Evolutionary conservation across 1,140 invertebrate genomes (phyloP).

Genomic region (Drosophila ogumai): DNA sequence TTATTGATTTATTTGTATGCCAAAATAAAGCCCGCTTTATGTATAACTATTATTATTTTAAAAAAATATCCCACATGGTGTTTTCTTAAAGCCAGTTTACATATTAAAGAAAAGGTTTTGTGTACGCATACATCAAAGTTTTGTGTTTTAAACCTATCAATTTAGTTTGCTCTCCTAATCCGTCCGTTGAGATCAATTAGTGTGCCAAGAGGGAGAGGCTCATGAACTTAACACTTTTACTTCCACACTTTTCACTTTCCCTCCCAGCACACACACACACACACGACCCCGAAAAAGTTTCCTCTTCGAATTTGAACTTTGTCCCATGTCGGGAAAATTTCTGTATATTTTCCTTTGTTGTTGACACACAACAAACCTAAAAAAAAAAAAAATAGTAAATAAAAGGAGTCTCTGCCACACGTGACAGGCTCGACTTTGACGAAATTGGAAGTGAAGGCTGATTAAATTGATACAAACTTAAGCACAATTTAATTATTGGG

Average conservation of each 20-base stretch:
- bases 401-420: constrained; percentile 14
- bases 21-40: neutral
- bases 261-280: neutral
- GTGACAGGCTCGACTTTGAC: constrained; percentile 13
- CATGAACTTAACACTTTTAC: constrained; percentile 42
- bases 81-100: neutral
- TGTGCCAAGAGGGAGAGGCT: constrained; percentile 39
- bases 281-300: constrained; percentile 14
- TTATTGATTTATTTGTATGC: too few species aligned
- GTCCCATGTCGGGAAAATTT: constrained; percentile 16
- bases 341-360: constrained; percentile 45
- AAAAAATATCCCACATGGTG: neutral
- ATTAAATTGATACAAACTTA: constrained; percentile 19
- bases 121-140: constrained; percentile 62
- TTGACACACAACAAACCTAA: constrained; percentile 7
- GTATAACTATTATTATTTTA: neutral
- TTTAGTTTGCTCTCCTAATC: constrained; percentile 63
- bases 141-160: constrained; percentile 65
- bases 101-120: neutral
- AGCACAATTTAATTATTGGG: constrained; percentile 18
- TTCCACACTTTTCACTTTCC: constrained; percentile 17
- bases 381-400: neutral
- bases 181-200: constrained; percentile 75
- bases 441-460: neutral
- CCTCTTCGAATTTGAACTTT: constrained; percentile 20